These are phyloP conservation scores for Magallana gigas DNA, from an alignment of 1,140 invertebrate species.

Conservation along the genomic window DNA sequence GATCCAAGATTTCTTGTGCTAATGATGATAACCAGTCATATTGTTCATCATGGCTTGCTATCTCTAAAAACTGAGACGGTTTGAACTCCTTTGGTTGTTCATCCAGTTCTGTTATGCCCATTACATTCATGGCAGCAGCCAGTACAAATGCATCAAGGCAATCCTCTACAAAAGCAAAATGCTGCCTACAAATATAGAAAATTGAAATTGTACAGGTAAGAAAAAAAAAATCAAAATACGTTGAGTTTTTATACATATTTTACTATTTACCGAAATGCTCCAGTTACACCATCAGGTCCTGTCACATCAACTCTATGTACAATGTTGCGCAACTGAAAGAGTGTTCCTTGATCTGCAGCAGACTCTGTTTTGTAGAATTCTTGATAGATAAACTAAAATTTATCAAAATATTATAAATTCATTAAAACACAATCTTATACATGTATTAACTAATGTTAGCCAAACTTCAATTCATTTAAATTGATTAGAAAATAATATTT, in stretches of 20 bases:
- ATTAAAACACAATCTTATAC: not conserved
- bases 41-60: not conserved
- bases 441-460: not conserved
- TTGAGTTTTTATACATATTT: no score
- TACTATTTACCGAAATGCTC: constrained; percentile 40
- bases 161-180: not conserved
- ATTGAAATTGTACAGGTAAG: no score
- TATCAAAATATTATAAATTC: not conserved
- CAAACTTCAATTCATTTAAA: not conserved
- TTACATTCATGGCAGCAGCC: not conserved
- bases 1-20: not conserved
- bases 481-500: not conserved
- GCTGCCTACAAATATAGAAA: not conserved
- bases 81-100: not conserved
- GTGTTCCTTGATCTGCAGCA: constrained; percentile 36
- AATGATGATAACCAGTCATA: not conserved
- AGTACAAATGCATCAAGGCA: not conserved
- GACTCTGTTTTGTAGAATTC: constrained; percentile 44
- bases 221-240: no score
- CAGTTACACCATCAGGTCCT: constrained; percentile 46
- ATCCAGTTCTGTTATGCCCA: constrained; percentile 7
- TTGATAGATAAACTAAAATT: constrained; percentile 49
- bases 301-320: constrained; percentile 46
- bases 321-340: constrained; percentile 49
- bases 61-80: not conserved